Percentiles rank a stretch among this genome's conserved stretches.
Conservation (phyloP, 2,888 invertebrate genomes). For the Xanthorhoe spadicearia region DNA sequence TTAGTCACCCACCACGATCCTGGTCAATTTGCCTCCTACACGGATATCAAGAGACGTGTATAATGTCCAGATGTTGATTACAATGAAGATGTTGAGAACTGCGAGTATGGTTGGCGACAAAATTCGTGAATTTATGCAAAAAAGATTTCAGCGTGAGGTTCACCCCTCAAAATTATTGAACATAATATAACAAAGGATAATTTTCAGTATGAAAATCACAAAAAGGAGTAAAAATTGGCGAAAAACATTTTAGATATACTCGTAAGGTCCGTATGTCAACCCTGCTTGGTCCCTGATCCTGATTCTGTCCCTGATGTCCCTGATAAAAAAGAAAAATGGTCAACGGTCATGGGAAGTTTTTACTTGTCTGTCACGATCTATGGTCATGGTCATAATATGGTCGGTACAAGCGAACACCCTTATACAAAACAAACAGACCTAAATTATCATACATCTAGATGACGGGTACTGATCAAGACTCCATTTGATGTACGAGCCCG, state of each 20-base stretch:
- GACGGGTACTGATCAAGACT: conserved; percentile 7
- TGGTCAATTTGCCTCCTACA: conserved; percentile 63
- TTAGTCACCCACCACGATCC: conserved; percentile 52
- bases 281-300: too few species aligned
- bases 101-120: conserved; percentile 18
- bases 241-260: too few species aligned
- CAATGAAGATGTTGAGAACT: conserved; percentile 38
- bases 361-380: too few species aligned
- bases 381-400: too few species aligned
- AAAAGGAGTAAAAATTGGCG: too few species aligned
- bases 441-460: background rate
- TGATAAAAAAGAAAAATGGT: too few species aligned
- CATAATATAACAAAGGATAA: background rate
- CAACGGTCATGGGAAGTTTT: too few species aligned
- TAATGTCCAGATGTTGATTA: conserved; percentile 36
- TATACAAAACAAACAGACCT: background rate
- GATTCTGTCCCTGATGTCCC: too few species aligned
- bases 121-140: background rate
- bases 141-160: too few species aligned
- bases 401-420: background rate
- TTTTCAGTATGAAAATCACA: background rate
- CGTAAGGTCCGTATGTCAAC: too few species aligned
- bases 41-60: conserved; percentile 36
- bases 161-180: background rate
- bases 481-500: conserved; percentile 25